phyloP scores from a whole-genome alignment of 2,113 vertebrate species.

The Plectropomus leopardus region DNA sequence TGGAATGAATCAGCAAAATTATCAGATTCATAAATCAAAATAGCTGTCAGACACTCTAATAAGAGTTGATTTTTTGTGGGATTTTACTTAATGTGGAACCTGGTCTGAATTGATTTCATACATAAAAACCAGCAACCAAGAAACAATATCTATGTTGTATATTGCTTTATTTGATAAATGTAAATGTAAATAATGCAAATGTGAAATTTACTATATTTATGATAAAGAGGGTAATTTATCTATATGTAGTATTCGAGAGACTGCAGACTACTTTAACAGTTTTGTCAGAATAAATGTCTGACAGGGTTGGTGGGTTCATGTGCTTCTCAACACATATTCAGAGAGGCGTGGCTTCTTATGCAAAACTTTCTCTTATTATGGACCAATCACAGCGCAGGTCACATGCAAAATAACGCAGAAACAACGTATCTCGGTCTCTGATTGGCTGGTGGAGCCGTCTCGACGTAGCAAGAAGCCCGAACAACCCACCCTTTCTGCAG shows the following conservation, averaged over 20 bases:
- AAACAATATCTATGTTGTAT: neutral
- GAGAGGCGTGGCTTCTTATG: constrained; percentile 70
- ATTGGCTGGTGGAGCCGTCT: constrained; percentile 75
- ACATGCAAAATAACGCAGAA: constrained; percentile 75
- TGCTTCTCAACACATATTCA: constrained; percentile 31
- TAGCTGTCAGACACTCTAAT: neutral
- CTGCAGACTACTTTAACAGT: neutral
- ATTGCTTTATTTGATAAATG: neutral
- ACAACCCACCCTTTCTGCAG: constrained; percentile 83
- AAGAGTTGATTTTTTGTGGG: neutral
- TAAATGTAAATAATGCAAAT: neutral
- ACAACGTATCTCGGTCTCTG: constrained; percentile 47
- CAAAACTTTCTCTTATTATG: constrained; percentile 52
- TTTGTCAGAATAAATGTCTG: constrained; percentile 11
- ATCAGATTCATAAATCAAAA: neutral
- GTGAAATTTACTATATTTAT: neutral
- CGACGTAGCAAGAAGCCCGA: constrained; percentile 51
- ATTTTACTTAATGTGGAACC: neutral
- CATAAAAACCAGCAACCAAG: neutral
- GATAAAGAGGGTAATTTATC: neutral
- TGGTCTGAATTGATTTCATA: neutral
- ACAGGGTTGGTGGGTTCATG: constrained; percentile 25
- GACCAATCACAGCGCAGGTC: constrained; percentile 80
- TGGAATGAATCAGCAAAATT: neutral
- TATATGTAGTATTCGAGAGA: neutral